Evolutionary conservation across 2,797 vertebrate genomes (phyloP), one percentile per base, ranked within the genome.

Genomic region (Phoebastria nigripes): DNA sequence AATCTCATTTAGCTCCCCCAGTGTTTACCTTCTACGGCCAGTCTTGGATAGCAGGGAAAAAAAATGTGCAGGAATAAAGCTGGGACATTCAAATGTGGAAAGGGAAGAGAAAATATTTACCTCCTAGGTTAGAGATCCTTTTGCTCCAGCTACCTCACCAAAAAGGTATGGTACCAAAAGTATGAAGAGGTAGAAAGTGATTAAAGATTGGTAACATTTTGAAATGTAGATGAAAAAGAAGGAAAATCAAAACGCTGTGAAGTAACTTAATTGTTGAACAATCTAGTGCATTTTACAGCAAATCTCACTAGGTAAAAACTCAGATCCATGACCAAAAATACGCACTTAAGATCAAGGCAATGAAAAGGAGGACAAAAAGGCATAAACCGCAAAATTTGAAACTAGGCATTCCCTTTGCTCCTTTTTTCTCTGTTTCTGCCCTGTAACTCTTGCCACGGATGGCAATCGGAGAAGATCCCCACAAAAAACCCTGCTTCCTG

Each of bases 1-100:
- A 92, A 96, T 95, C 89, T 91, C 92, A 83, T 93, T 96, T 91
- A 92, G 84, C 41, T 94, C 31, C 11, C 58, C n/a, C 44, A 72
- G 79, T 88, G 82, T 92, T 94, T 92, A 93, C 62, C 72, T 81
- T 88, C 79, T 55, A 44, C 7, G 25, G 78, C 15, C 49, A 65
- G 17, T 47, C 79, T 66, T 33, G 18, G 69, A 72, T 20, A 83
- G 54, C 61, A 71, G 29, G 4, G 14, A 3, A 11, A 21, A 25
- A 65, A 71, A 16, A 9, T 1, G 22, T 13, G 22, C 16, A 67
- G 82, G 56, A 81, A 76, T 62, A 93, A 92, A 93, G 51, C 56
- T 62, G 39, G 22, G 19, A 81, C 18, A 26, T 56, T 92, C 33
- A 76, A 42, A 52, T 18, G 28, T 33, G 39, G 35, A 85, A 93